These are phyloP conservation scores for Diarsia rubi DNA, from an alignment of 2,888 invertebrate genomes.

Conservation along the genomic window DNA sequence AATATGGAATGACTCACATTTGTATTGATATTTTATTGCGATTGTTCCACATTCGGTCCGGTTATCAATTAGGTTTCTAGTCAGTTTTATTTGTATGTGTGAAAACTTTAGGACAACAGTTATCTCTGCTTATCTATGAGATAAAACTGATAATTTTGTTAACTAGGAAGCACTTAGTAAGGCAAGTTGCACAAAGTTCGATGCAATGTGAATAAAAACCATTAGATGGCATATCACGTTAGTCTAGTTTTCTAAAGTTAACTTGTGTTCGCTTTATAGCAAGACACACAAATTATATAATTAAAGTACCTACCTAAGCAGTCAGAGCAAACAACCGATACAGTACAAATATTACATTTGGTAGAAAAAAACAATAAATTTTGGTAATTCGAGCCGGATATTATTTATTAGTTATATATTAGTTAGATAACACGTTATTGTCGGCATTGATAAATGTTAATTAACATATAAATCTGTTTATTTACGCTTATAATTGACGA, in stretches of 20 bases:
- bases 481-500: constrained; percentile 22
- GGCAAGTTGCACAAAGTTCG: neutral
- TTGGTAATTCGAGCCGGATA: constrained; percentile 30
- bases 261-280: neutral
- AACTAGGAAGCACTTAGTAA: neutral
- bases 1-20: neutral
- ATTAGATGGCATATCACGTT: neutral
- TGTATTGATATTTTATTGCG: neutral
- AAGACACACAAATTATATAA: neutral
- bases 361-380: neutral
- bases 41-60: neutral
- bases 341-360: neutral
- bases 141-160: constrained; percentile 27
- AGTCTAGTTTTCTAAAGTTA: neutral
- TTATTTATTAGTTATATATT: constrained; percentile 14
- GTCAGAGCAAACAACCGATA: neutral
- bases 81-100: constrained; percentile 21
- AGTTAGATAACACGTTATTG: constrained; percentile 11
- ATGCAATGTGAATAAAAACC: neutral
- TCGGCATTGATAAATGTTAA: constrained; percentile 40
- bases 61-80: constrained; percentile 33
- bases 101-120: constrained; percentile 15
- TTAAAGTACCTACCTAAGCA: no score
- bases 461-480: constrained; percentile 40
- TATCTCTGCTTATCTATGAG: constrained; percentile 31